Percentiles rank a stretch among this genome's conserved stretches.
These are phyloP conservation scores for Gymnoscopelus microlampas DNA, from an alignment of 2,797 vertebrate species.

Conservation along the genomic window DNA sequence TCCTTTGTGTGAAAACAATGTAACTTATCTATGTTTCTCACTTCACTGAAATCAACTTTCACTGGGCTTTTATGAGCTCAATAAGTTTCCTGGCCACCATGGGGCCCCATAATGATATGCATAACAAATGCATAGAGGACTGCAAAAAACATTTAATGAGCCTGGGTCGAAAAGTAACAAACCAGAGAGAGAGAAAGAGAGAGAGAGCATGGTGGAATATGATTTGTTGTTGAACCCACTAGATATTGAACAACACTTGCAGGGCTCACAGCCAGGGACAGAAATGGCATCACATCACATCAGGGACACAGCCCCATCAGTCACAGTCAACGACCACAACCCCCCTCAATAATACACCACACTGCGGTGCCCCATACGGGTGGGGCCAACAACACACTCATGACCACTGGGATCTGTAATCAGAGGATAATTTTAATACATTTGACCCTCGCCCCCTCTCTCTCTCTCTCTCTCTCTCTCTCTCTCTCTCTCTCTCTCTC, in stretches of 20 bases:
- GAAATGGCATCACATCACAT: conserved; percentile 5
- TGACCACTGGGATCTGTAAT: background rate
- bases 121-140: conserved; percentile 11
- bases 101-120: conserved; percentile 15
- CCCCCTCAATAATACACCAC: conserved; percentile 5
- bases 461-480: background rate
- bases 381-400: background rate
- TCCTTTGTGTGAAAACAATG: background rate
- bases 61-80: conserved; percentile 19
- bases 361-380: background rate
- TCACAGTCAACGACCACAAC: conserved; percentile 21
- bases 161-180: conserved; percentile 25
- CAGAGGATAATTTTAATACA: background rate
- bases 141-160: conserved; percentile 40
- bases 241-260: conserved; percentile 25
- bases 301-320: conserved; percentile 19
- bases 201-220: background rate
- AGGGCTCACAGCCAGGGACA: conserved; percentile 16
- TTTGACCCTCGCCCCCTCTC: background rate
- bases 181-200: background rate
- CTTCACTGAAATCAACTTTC: conserved; percentile 15
- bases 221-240: conserved; percentile 14
- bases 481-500: background rate
- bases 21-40: conserved; percentile 11
- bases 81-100: background rate